phyloP scores from a whole-genome alignment of 1,140 invertebrate species.

The Trichonephila inaurata region DNA sequence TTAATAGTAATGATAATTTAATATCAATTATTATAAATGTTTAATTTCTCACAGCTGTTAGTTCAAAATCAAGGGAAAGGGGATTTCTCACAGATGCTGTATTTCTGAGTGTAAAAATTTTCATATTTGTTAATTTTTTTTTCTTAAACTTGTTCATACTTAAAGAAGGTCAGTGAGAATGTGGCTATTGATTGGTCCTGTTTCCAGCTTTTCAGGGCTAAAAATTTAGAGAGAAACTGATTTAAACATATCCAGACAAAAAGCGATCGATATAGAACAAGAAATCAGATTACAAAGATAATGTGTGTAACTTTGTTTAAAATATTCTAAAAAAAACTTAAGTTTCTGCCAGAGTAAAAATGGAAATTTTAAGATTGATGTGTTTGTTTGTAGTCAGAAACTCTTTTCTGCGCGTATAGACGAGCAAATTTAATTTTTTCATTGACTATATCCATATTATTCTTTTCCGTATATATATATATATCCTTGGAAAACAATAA shows the following conservation, averaged over 20 bases:
- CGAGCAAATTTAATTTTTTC: neutral
- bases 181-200: neutral
- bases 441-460: neutral
- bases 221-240: neutral
- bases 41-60: too few species aligned
- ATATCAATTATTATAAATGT: too few species aligned
- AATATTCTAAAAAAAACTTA: neutral
- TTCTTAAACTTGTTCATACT: neutral
- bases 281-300: conserved; percentile 26
- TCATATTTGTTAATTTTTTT: neutral
- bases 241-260: conserved; percentile 17
- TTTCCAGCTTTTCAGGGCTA: neutral
- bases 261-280: conserved; percentile 23
- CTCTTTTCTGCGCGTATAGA: neutral
- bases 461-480: neutral
- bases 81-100: too few species aligned
- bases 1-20: too few species aligned
- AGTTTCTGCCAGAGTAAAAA: neutral
- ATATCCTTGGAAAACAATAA: too few species aligned
- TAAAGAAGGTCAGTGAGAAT: neutral
- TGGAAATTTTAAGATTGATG: neutral
- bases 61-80: too few species aligned
- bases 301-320: conserved; percentile 33
- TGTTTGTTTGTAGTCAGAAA: neutral
- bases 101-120: too few species aligned